These are phyloP conservation scores for Apostichopus leukothele DNA, from an alignment of 53 echinoderm and acorn worm genomes.

Conservation along the genomic window DNA sequence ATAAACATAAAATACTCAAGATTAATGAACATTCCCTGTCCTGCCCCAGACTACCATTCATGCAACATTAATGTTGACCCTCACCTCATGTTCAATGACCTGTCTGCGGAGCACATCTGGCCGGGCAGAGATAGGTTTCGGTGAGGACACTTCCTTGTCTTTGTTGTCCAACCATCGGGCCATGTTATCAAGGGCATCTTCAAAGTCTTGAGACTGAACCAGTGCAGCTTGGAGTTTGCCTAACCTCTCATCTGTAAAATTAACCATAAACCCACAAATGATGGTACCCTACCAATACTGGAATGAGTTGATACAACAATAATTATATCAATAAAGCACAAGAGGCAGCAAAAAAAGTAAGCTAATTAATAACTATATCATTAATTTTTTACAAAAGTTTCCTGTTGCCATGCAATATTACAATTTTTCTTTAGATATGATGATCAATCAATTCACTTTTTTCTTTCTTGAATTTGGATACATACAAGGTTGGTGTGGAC, in stretches of 20 bases:
- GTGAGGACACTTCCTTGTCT: constrained; percentile 71
- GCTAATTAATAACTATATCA: no score
- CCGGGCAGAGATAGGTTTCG: constrained; percentile 96
- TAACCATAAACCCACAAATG: neutral
- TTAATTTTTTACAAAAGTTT: no score
- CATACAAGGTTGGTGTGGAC: no score
- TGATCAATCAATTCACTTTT: no score
- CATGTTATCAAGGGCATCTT: constrained; percentile 84
- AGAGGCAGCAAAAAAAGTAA: no score
- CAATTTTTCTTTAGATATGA: no score
- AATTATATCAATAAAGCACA: no score
- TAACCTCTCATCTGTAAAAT: constrained; percentile 84
- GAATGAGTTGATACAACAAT: neutral
- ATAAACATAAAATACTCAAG: no score
- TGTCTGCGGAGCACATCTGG: constrained; percentile 91
- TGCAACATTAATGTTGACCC: neutral
- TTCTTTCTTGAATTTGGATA: no score
- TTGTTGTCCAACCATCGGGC: constrained; percentile 83
- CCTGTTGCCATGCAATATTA: no score
- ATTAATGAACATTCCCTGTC: no score
- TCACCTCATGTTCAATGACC: constrained; percentile 91
- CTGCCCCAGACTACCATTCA: no score
- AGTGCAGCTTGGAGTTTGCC: constrained; percentile 97
- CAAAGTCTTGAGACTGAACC: constrained; percentile 96
- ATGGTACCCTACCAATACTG: neutral